Conservation (phyloP, 2,797 vertebrate genomes). For the Glossophaga mutica region DNA sequence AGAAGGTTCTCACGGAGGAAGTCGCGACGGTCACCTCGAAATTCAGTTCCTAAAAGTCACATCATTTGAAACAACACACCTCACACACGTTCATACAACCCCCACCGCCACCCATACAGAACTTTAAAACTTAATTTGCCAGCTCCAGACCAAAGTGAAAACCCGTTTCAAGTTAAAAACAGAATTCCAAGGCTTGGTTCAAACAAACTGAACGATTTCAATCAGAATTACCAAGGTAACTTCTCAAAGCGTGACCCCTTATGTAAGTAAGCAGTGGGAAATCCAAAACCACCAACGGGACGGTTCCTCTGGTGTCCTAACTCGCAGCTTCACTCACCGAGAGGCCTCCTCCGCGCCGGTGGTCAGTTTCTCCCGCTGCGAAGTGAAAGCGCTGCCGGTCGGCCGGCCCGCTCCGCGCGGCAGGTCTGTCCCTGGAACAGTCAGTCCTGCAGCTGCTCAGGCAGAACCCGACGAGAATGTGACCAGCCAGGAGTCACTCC, state of each 20-base stretch:
- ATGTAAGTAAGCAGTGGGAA: not conserved
- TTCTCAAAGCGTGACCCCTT: not conserved
- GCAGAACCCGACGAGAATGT: not conserved
- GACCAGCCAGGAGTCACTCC: too few species aligned
- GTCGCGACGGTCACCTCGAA: not conserved
- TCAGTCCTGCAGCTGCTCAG: not conserved
- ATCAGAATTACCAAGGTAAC: not conserved
- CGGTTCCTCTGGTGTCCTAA: not conserved
- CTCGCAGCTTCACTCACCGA: not conserved
- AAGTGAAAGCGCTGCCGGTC: not conserved
- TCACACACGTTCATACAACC: not conserved
- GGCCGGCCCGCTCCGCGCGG: not conserved
- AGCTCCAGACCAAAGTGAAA: not conserved
- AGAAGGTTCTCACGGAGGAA: not conserved
- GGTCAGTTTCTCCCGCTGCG: not conserved
- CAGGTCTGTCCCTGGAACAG: not conserved
- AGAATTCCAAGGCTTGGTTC: not conserved
- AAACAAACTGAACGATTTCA: not conserved
- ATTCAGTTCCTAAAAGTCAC: not conserved
- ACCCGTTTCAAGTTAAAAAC: not conserved
- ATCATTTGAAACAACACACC: not conserved
- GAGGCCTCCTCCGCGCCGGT: not conserved
- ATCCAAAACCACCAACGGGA: not conserved
- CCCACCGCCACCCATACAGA: not conserved
- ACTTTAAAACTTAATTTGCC: not conserved